Conservation (phyloP, 2,113 vertebrate species). For the Theristicus caerulescens region DNA sequence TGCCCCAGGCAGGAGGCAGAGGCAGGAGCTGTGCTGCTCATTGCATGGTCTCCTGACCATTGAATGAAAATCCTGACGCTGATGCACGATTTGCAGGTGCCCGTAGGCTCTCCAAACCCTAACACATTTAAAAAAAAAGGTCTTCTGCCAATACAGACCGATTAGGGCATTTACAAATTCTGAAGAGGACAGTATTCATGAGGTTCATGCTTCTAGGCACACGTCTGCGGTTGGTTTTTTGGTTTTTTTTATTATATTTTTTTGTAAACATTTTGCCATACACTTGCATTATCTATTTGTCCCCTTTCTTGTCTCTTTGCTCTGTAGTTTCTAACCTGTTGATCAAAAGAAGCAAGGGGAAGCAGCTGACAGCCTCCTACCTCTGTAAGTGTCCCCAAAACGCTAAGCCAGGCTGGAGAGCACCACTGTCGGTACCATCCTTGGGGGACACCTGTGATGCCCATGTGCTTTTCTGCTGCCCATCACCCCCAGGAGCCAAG, state of each 20-base stretch:
- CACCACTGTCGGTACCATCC: background rate
- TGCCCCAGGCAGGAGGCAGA: background rate
- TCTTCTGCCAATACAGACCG: accelerated
- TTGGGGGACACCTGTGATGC: background rate
- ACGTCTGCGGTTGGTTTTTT: no score
- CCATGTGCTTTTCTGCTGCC: background rate
- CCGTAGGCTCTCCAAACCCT: background rate
- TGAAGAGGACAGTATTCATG: background rate
- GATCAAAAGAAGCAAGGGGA: background rate
- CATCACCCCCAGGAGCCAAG: background rate
- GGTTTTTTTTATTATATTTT: no score
- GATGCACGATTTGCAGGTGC: background rate
- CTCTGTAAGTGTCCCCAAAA: background rate
- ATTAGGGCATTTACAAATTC: background rate
- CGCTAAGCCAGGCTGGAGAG: background rate
- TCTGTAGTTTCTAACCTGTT: background rate
- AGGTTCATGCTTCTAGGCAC: background rate
- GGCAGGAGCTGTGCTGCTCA: background rate
- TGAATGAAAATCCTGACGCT: accelerated
- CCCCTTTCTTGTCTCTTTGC: background rate
- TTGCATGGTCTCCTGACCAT: background rate
- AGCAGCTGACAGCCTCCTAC: background rate
- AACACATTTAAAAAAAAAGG: no score
- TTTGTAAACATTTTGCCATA: background rate
- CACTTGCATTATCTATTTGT: background rate